A percentile compares a stretch with the other conserved stretches of the same genome.
phyloP scores from a whole-genome alignment of 2,113 vertebrate genomes.

The Sapajus apella region DNA sequence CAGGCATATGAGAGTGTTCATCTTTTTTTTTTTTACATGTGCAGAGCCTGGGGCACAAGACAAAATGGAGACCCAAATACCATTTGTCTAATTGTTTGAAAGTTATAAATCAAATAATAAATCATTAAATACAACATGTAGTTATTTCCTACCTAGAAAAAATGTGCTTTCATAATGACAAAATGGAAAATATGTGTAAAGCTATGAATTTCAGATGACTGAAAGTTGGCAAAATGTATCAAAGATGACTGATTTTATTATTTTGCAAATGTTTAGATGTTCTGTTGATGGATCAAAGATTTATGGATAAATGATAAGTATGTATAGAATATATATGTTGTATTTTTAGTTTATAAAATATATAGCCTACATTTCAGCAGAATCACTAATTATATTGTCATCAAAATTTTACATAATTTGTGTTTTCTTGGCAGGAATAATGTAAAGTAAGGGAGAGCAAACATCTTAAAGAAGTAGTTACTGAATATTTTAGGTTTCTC shows the following conservation, averaged over 20 bases:
- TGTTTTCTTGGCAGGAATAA: conserved; percentile 1
- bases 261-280: background rate
- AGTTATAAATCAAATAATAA: conserved; percentile 49
- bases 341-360: conserved; percentile 8
- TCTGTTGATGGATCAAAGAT: conserved; percentile 44
- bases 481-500: background rate
- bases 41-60: background rate
- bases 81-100: conserved; percentile 32
- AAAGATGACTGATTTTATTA: conserved; percentile 31
- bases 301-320: conserved; percentile 30
- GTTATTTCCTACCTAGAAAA: conserved; percentile 31
- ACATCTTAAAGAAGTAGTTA: background rate
- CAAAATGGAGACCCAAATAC: background rate
- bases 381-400: conserved; percentile 45
- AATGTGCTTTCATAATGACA: conserved; percentile 2
- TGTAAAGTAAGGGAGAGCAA: background rate
- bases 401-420: conserved; percentile 26
- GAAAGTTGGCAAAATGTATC: background rate
- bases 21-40: background rate
- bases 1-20: accelerated
- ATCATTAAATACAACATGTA: conserved; percentile 14
- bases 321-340: conserved; percentile 7
- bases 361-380: conserved; percentile 36
- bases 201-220: conserved; percentile 8
- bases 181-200: conserved; percentile 25